Base-by-base conservation (phyloP, 1,140 invertebrate species). In the Gonioctena quinquepunctata region DNA sequence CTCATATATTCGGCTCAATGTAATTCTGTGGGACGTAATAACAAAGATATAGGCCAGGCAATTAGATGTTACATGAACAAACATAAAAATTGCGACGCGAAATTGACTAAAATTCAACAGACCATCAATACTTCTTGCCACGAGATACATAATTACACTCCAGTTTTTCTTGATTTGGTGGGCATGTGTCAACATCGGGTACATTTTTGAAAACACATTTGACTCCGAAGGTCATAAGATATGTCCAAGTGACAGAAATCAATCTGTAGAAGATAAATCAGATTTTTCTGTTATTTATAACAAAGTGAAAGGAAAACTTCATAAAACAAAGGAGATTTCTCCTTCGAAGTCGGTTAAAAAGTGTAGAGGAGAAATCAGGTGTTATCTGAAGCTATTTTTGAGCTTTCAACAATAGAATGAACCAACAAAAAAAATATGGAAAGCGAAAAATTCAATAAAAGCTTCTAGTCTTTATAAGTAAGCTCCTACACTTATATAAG, bases 381-480 rank as follows among this genome's bases (percentile, higher is more conserved):
- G 18, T 23, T 61, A 6, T 71, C 69, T n/a, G 49, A 71, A 48
- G 69, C 69, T n/a, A n/a, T n/a, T n/a, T n/a, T n/a, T n/a, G n/a
- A n/a, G n/a, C n/a, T n/a, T n/a, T n/a, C n/a, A n/a, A n/a, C n/a
- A n/a, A n/a, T n/a, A n/a, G n/a, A n/a, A n/a, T n/a, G n/a, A n/a
- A n/a, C n/a, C n/a, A n/a, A n/a, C n/a, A n/a, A n/a, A n/a, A n/a
- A n/a, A n/a, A n/a, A n/a, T n/a, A n/a, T n/a, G n/a, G n/a, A n/a
- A n/a, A n/a, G n/a, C n/a, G n/a, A n/a, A n/a, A n/a, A n/a, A n/a
- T n/a, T n/a, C n/a, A n/a, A n/a, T n/a, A n/a, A n/a, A n/a, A n/a
- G n/a, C n/a, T n/a, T n/a, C n/a, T n/a, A n/a, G n/a, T n/a, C n/a
- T n/a, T n/a, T n/a, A n/a, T n/a, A n/a, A n/a, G n/a, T n/a, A n/a